Evolutionary conservation across 2,888 invertebrate genomes (phyloP).

Genomic region (Nomada hirtipes): DNA sequence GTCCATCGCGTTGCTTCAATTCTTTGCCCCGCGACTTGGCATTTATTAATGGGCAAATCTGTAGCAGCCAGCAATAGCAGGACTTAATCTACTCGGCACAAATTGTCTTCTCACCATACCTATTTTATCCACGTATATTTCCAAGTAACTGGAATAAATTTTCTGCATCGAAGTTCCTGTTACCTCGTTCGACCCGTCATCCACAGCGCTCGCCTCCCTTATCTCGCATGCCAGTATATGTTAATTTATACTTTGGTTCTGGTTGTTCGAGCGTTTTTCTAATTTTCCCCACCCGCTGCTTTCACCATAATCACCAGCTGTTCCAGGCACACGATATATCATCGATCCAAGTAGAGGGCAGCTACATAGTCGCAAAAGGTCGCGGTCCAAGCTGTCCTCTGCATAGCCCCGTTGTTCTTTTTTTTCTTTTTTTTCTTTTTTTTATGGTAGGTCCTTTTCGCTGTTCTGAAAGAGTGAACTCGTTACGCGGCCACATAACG

Average conservation of each 20-base stretch:
- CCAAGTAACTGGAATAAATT: background rate
- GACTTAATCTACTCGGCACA: background rate
- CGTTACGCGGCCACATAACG: conserved; percentile 43
- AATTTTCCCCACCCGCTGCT: background rate
- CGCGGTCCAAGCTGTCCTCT: conserved; percentile 27
- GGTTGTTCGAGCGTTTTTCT: background rate
- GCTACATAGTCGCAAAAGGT: conserved; percentile 17
- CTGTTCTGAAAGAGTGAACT: conserved; percentile 39
- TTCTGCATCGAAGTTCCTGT: background rate
- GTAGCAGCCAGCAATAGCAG: background rate
- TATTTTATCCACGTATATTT: background rate
- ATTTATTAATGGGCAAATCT: background rate
- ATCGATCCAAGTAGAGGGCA: background rate
- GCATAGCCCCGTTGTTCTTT: conserved; percentile 2
- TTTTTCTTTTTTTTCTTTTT: conserved; percentile 17
- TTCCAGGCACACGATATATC: conserved; percentile 28
- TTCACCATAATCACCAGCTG: background rate
- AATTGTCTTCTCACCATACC: background rate
- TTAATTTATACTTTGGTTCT: background rate
- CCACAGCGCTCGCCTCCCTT: background rate
- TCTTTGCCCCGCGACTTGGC: conserved; percentile 5
- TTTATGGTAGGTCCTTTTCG: conserved; percentile 43
- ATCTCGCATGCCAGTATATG: background rate
- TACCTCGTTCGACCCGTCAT: background rate
- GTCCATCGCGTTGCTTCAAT: conserved; percentile 14